phyloP scores from a whole-genome alignment of 2,888 invertebrate species.

The Cybosia mesomella region DNA sequence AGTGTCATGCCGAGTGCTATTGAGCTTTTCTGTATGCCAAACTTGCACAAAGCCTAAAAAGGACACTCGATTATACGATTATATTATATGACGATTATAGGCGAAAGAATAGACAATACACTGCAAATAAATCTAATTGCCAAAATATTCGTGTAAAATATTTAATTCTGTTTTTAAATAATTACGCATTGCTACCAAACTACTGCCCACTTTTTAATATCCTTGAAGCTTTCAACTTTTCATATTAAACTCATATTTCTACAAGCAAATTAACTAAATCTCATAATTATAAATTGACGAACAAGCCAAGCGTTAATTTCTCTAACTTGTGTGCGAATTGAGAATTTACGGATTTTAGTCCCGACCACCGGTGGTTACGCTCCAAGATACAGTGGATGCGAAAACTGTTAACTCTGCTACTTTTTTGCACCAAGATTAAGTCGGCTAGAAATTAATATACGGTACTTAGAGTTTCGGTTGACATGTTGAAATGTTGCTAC shows the following conservation, averaged over 20 bases:
- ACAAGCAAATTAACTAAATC: not conserved
- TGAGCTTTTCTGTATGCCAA: too few species aligned
- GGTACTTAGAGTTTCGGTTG: slow-evolving; percentile 17
- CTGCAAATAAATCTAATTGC: too few species aligned
- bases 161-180: not conserved
- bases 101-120: too few species aligned
- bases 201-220: not conserved
- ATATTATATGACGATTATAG: too few species aligned
- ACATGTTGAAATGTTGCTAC: slow-evolving; percentile 8
- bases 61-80: too few species aligned
- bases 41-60: too few species aligned
- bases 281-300: not conserved
- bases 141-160: not conserved
- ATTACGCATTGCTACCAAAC: not conserved
- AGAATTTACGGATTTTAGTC: slow-evolving; percentile 50
- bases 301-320: slow-evolving; percentile 48
- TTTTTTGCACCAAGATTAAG: slow-evolving; percentile 35
- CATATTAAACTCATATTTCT: not conserved
- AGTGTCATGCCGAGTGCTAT: too few species aligned
- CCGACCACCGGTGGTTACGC: slow-evolving; percentile 48
- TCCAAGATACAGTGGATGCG: slow-evolving; percentile 45
- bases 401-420: slow-evolving; percentile 39
- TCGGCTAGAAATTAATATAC: slow-evolving; percentile 27
- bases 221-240: not conserved
- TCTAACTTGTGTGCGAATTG: slow-evolving; percentile 52